Evolutionary conservation across 2,888 invertebrate genomes (phyloP).

Genomic region (Nesidiocoris tenuis): DNA sequence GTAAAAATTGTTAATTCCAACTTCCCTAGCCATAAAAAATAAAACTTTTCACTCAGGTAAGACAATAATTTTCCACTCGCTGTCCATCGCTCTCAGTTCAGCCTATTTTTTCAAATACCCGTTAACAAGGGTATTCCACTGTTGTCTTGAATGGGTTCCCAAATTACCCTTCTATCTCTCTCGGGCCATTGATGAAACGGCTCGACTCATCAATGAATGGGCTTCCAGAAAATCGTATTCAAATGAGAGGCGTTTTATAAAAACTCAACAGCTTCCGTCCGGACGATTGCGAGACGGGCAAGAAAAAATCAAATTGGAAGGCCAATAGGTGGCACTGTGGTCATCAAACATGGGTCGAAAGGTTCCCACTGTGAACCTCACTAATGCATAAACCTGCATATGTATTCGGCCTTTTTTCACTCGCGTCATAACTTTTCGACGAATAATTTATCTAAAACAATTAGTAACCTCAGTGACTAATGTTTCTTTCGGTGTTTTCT

Average conservation of each 20-base stretch:
- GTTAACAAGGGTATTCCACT: no score
- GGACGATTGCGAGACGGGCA: neutral
- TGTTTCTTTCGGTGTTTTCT: neutral
- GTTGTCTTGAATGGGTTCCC: no score
- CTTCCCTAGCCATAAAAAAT: no score
- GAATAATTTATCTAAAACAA: conserved; percentile 39
- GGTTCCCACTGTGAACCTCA: no score
- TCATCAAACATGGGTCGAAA: neutral
- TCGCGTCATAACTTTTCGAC: conserved; percentile 29
- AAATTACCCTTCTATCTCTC: no score
- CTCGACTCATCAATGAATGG: neutral
- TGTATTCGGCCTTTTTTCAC: neutral
- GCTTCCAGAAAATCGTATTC: neutral
- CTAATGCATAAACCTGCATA: no score
- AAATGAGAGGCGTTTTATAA: neutral
- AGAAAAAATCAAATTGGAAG: neutral
- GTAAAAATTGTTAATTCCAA: no score
- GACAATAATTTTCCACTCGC: no score
- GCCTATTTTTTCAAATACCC: no score
- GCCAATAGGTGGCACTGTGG: neutral
- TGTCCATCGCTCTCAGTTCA: no score
- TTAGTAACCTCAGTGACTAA: conserved; percentile 11
- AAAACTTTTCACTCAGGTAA: no score
- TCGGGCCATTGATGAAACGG: no score
- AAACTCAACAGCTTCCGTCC: neutral